These are phyloP conservation scores for Conomelus anceps DNA, from an alignment of 2,888 invertebrate genomes.

Conservation along the genomic window DNA sequence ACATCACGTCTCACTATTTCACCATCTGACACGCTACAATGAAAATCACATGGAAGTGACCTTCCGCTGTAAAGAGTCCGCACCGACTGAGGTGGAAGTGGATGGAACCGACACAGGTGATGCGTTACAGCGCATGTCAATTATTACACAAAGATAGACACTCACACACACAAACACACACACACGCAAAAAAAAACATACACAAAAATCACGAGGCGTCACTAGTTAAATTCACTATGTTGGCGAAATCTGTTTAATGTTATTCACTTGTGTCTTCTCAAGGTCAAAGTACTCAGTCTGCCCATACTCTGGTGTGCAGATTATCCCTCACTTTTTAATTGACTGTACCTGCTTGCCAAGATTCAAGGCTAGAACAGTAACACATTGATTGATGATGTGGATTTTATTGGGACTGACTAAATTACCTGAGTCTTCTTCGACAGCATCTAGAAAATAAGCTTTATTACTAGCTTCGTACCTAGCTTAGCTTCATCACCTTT, in stretches of 20 bases:
- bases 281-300: neutral
- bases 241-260: neutral
- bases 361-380: neutral
- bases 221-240: neutral
- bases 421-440: neutral
- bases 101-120: neutral
- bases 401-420: neutral
- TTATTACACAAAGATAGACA: neutral
- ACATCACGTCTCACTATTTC: neutral
- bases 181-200: neutral
- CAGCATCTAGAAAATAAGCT: neutral
- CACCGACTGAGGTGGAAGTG: neutral
- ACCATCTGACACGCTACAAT: neutral
- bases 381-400: neutral
- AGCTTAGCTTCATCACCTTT: neutral
- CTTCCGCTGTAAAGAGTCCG: neutral
- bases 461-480: neutral
- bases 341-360: neutral
- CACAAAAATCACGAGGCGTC: neutral
- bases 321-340: neutral
- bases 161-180: neutral
- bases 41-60: neutral
- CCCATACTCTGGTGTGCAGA: neutral
- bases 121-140: neutral
- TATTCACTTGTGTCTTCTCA: neutral